Conservation (phyloP, 2,888 invertebrate species). For the Camptogramma bilineatum region DNA sequence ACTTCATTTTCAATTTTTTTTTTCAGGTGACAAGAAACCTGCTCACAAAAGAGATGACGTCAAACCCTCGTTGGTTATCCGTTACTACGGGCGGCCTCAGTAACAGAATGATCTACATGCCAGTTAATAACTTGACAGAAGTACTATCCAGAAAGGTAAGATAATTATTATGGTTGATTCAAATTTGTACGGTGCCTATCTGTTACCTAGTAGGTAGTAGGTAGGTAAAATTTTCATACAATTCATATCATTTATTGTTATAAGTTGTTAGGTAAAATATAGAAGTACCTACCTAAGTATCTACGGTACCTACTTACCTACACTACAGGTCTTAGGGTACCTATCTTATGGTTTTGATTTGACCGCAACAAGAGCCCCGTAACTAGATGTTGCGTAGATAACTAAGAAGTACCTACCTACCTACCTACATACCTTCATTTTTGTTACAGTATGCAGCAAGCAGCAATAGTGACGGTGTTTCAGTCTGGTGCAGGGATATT, state of each 20-base stretch:
- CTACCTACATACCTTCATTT: slow-evolving; percentile 15
- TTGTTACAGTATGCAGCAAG: slow-evolving; percentile 53
- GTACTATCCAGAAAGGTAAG: slow-evolving; percentile 60
- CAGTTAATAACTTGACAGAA: slow-evolving; percentile 59
- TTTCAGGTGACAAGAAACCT: slow-evolving; percentile 60
- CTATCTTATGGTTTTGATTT: too few species aligned
- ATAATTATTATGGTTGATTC: neutral
- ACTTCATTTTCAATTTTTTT: neutral
- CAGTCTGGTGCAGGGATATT: slow-evolving; percentile 49
- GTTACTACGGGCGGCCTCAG: slow-evolving; percentile 27
- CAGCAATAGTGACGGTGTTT: slow-evolving; percentile 38
- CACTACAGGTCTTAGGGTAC: too few species aligned
- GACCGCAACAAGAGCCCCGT: too few species aligned
- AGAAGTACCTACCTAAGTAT: neutral
- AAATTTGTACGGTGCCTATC: neutral
- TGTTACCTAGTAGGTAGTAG: too few species aligned
- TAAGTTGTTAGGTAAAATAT: too few species aligned
- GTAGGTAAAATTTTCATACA: too few species aligned
- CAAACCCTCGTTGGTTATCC: rapidly evolving
- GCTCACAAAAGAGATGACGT: slow-evolving; percentile 46
- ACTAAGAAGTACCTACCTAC: too few species aligned
- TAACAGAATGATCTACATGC: slow-evolving; percentile 60
- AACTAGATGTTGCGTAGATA: too few species aligned
- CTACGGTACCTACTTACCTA: too few species aligned
- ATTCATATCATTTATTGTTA: too few species aligned